Percentiles rank a stretch among this genome's conserved stretches.
Conservation (phyloP, 2,888 invertebrate genomes). For the Ophioninae sp. region DNA sequence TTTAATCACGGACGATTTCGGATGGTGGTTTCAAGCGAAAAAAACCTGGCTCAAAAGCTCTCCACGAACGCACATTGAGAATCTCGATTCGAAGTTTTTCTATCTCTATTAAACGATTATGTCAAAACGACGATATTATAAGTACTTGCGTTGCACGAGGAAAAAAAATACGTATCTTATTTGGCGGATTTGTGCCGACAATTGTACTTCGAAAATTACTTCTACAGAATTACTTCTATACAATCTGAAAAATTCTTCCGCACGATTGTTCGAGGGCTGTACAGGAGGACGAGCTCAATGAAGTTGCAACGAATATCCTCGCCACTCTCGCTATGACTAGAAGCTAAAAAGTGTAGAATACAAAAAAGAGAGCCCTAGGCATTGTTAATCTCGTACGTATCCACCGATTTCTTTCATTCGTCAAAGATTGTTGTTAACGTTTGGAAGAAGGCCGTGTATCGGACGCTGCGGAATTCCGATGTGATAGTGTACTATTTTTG, state of each 20-base stretch:
- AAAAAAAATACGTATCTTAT: constrained; percentile 17
- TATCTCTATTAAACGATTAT: constrained; percentile 23
- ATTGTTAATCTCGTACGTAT: constrained; percentile 6
- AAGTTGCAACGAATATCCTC: constrained; percentile 28
- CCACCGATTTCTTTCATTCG: not conserved
- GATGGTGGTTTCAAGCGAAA: not conserved
- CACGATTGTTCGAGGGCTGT: constrained; percentile 20
- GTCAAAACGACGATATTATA: constrained; percentile 28
- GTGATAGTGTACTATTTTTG: not conserved
- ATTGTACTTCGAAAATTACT: constrained; percentile 57
- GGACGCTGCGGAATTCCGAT: not conserved
- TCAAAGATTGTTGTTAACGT: not conserved
- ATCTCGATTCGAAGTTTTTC: constrained; percentile 30
- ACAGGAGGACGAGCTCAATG: constrained; percentile 21
- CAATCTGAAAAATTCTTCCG: constrained; percentile 12
- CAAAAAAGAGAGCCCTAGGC: constrained; percentile 30
- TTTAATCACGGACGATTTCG: constrained; percentile 4
- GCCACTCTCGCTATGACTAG: constrained; percentile 58
- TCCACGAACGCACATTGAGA: constrained; percentile 42
- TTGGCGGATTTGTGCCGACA: constrained; percentile 25
- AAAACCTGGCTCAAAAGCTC: constrained; percentile 28
- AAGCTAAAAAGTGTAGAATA: constrained; percentile 38
- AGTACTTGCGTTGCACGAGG: constrained; percentile 38
- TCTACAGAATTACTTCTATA: constrained; percentile 6
- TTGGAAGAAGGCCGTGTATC: constrained; percentile 5